Conservation (phyloP, 1,140 invertebrate genomes). For the Drosophila lini region DNA sequence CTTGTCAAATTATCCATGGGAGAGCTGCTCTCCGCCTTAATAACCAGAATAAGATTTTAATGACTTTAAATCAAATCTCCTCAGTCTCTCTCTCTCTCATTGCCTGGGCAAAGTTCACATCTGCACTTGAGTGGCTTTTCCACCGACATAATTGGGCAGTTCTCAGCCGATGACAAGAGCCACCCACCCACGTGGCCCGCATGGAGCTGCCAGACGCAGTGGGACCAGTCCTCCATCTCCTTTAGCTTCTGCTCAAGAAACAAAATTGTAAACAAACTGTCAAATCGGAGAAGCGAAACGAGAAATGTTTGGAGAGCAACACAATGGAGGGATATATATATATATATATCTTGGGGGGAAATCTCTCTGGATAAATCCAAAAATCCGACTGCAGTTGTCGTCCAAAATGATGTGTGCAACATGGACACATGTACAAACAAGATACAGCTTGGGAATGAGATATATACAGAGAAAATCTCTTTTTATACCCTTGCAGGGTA, state of each 20-base stretch:
- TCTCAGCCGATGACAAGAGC: constrained; percentile 43
- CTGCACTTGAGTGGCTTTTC: constrained; percentile 55
- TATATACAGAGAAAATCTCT: background rate
- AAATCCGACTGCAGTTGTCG: constrained; percentile 49
- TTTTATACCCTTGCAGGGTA: too few species aligned
- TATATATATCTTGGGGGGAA: constrained; percentile 6
- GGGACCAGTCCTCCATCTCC: constrained; percentile 9
- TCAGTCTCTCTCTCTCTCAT: too few species aligned
- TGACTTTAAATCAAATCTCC: constrained; percentile 45
- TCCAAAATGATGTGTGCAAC: constrained; percentile 40
- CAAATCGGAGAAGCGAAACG: constrained; percentile 44
- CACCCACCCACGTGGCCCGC: constrained; percentile 29
- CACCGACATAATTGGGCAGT: constrained; percentile 65
- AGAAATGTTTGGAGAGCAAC: constrained; percentile 53
- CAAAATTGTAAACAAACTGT: constrained; percentile 75
- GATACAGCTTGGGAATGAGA: background rate
- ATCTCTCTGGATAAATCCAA: constrained; percentile 33
- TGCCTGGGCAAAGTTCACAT: constrained; percentile 28
- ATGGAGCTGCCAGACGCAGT: constrained; percentile 59
- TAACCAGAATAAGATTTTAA: constrained; percentile 40
- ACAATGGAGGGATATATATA: constrained; percentile 27
- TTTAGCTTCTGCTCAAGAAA: constrained; percentile 4
- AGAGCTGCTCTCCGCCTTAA: background rate
- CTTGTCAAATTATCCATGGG: constrained; percentile 5
- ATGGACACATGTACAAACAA: constrained; percentile 29